Percentiles rank a stretch among this genome's conserved stretches.
Evolutionary conservation across 2,797 vertebrate genomes (phyloP).

Genomic region (Pristis pectinata): DNA sequence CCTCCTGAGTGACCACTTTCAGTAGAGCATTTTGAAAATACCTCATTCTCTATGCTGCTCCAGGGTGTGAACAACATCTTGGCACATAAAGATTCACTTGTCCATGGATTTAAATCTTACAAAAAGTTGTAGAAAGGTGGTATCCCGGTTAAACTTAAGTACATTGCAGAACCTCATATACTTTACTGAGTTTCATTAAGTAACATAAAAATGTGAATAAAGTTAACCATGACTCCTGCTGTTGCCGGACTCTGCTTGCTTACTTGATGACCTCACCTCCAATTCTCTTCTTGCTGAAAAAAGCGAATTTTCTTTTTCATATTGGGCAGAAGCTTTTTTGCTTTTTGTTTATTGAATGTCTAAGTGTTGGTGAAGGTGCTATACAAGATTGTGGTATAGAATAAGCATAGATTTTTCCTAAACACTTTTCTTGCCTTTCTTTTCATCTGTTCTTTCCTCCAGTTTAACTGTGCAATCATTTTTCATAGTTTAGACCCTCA

Average conservation of each 20-base stretch:
- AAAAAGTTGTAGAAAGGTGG: not conserved
- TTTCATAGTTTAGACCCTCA: not conserved
- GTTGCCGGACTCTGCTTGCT: not conserved
- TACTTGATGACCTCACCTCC: not conserved
- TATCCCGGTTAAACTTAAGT: not conserved
- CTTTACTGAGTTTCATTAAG: not conserved
- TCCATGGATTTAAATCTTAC: not conserved
- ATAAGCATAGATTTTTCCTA: not conserved
- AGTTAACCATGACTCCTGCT: not conserved
- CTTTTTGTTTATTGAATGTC: not conserved
- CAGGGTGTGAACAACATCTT: not conserved
- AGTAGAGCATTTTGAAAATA: not conserved
- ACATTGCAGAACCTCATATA: not conserved
- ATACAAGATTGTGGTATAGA: not conserved
- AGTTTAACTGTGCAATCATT: not conserved
- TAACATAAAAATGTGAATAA: not conserved
- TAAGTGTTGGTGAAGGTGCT: not conserved
- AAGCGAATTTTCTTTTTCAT: not conserved
- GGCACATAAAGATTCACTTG: not conserved
- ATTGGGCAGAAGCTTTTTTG: not conserved
- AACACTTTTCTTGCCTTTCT: not conserved
- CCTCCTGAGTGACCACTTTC: not conserved
- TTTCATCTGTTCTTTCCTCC: not conserved
- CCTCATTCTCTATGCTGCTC: not conserved
- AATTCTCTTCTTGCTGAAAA: not conserved